These are phyloP conservation scores for Stenodera caucasica DNA, from an alignment of 2,888 invertebrate species.

Conservation along the genomic window DNA sequence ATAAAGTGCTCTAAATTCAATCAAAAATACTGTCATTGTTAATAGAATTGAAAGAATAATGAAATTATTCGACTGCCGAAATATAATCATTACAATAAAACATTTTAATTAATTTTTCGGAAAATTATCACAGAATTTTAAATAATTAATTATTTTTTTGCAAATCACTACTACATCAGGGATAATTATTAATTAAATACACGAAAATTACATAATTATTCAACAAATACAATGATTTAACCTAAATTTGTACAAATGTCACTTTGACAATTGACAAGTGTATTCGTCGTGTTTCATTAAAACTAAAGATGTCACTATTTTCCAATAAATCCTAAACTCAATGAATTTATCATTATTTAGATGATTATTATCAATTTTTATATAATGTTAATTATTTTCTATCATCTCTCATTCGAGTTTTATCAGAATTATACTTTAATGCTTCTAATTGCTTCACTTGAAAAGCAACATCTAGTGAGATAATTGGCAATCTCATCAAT, in stretches of 20 bases:
- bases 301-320: not conserved
- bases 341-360: no score
- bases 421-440: no score
- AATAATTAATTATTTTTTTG: not conserved
- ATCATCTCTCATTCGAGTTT: no score
- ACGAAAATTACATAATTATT: slow-evolving; percentile 3
- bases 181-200: no score
- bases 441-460: no score
- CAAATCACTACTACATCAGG: slow-evolving; percentile 4
- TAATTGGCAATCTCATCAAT: no score
- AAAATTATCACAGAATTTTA: slow-evolving; percentile 2
- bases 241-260: not conserved
- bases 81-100: slow-evolving; percentile 13
- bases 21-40: slow-evolving; percentile 38
- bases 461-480: no score
- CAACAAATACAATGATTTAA: not conserved
- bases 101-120: not conserved
- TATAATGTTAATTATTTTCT: no score
- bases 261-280: not conserved
- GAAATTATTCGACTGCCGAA: slow-evolving; percentile 42
- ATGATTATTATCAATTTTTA: no score
- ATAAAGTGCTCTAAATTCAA: slow-evolving; percentile 42
- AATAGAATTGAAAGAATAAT: slow-evolving; percentile 40
- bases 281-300: not conserved
- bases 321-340: no score